phyloP scores from a whole-genome alignment of 2,797 vertebrate species.

The Enteromius mattozi region DNA sequence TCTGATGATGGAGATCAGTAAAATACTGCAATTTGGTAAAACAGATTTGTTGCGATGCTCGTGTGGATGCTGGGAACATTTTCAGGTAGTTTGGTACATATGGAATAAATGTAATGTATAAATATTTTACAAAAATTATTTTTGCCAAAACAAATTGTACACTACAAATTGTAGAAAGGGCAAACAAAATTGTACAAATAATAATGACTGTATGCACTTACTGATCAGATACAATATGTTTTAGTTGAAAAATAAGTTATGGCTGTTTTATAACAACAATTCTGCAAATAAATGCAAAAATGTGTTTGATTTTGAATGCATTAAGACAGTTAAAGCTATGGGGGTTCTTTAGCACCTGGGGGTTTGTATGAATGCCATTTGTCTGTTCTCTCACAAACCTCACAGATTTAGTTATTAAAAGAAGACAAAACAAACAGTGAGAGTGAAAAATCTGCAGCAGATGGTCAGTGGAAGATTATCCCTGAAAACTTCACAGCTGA shows the following conservation, averaged over 20 bases:
- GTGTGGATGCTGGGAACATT: neutral
- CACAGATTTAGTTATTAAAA: constrained; percentile 42
- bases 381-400: constrained; percentile 27
- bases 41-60: neutral
- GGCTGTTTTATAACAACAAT: neutral
- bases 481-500: constrained; percentile 55
- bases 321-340: neutral
- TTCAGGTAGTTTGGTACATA: neutral
- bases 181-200: neutral
- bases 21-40: neutral
- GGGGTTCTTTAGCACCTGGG: neutral
- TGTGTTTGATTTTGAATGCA: neutral
- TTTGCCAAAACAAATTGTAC: neutral
- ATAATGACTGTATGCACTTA: neutral
- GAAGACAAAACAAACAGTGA: constrained; percentile 59
- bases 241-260: too few species aligned
- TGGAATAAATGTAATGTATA: neutral
- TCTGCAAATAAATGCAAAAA: neutral
- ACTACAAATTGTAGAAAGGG: neutral
- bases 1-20: neutral
- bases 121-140: neutral
- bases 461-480: constrained; percentile 72
- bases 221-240: too few species aligned
- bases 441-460: constrained; percentile 69
- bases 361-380: constrained; percentile 2